Base-by-base conservation (phyloP, 2,797 vertebrate genomes). In the Myotis myotis region DNA sequence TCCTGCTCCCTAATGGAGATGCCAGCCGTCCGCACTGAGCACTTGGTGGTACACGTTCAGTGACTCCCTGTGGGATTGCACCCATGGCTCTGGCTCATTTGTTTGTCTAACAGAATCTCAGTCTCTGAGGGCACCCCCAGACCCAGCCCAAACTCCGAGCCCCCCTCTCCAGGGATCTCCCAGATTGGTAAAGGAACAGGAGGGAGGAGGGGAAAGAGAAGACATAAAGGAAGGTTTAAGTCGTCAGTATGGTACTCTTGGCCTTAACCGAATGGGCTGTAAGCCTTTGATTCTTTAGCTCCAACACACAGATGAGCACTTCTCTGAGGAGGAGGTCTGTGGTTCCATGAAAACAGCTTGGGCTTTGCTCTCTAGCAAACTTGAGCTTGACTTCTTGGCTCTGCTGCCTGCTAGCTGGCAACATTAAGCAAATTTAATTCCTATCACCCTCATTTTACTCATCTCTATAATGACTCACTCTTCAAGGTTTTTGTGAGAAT, bases 1-100 rank as follows among this genome's bases (percentile, higher is more conserved):
- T 49, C 16, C 5, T 68, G 49, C 76, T 88, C 55, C 25, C 53
- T 53, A 38, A 33, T 6, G 25, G 75, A 89, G 64, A 82, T 5
- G 2, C 19, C 25, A 38, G 38, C 7, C 4, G 3, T 60, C 68
- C 2, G 1, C 30, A 8, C 3, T 0, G 12, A 87, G 20, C 8
- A 1, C 36, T 7, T n/a, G 30, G 53, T 16, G 17, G 53, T 19
- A 12, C n/a, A 10, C 2, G 3, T 7, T 44, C 19, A 3, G 4
- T 3, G 7, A 22, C 41, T 80, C 55, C 80, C 8, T 2, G n/a
- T 36, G 28, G 41, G 25, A 74, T 2, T 33, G 30, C 6, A 30
- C 20, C 68, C 36, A 51, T 4, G 22, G n/a, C 28, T 72, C 30
- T 87, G 49, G 19, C 11, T 78, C 36, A 19, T 51, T 53, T 7